phyloP scores from a whole-genome alignment of 2,888 invertebrate species.

The Cylindroiulus punctatus region DNA sequence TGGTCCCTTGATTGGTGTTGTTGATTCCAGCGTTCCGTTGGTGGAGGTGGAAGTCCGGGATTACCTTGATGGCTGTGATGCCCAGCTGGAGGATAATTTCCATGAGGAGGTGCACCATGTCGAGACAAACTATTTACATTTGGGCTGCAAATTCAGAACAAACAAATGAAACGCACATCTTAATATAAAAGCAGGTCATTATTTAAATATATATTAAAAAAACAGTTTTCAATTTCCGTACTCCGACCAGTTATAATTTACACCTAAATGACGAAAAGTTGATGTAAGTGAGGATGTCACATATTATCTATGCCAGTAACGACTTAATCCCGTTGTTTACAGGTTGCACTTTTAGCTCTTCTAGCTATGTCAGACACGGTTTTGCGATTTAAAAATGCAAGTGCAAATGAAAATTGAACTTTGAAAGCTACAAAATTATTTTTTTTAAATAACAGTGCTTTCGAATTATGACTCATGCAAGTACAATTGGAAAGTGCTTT shows the following conservation, averaged over 20 bases:
- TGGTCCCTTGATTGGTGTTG: constrained; percentile 46
- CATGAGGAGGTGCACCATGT: constrained; percentile 19
- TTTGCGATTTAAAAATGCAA: no score
- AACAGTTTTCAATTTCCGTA: no score
- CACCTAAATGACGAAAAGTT: no score
- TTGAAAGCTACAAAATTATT: no score
- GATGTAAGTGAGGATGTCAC: no score
- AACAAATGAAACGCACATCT: no score
- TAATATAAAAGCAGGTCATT: not conserved
- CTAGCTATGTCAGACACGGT: no score
- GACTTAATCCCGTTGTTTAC: no score
- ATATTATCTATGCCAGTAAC: no score
- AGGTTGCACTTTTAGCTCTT: no score
- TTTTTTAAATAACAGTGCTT: not conserved
- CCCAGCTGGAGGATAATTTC: constrained; percentile 3
- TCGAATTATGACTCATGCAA: not conserved
- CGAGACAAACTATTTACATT: constrained; percentile 26
- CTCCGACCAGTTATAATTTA: no score
- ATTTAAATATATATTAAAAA: not conserved
- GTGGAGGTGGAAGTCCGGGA: not conserved
- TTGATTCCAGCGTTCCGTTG: not conserved
- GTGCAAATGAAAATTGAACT: no score
- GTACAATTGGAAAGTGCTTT: not conserved
- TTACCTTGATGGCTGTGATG: constrained; percentile 34
- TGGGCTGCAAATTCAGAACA: not conserved